phyloP scores from a whole-genome alignment of 2,888 invertebrate species.

The Oligia latruncula region DNA sequence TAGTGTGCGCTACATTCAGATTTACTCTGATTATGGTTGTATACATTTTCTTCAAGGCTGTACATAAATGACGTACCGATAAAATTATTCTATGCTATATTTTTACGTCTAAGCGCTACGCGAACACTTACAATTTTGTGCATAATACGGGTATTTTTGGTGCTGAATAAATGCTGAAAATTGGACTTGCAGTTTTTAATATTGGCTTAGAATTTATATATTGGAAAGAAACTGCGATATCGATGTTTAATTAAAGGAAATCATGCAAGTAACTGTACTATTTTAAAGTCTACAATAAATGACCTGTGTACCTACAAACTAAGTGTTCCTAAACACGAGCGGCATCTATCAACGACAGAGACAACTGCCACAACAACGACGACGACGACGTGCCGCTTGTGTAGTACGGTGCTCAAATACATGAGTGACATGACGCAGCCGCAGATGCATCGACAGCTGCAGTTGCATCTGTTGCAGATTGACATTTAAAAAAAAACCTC shows the following conservation, averaged over 20 bases:
- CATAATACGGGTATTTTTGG: conserved; percentile 51
- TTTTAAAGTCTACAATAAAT: not conserved
- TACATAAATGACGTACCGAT: conserved; percentile 41
- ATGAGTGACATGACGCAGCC: too few species aligned
- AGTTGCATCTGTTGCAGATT: not conserved
- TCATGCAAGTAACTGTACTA: not conserved
- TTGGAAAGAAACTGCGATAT: not conserved
- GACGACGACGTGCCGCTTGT: too few species aligned
- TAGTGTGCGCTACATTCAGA: conserved; percentile 7
- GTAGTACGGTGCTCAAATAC: too few species aligned
- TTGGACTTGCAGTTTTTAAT: conserved; percentile 44
- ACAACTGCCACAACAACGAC: not conserved
- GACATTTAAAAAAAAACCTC: not conserved
- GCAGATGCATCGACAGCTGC: not conserved
- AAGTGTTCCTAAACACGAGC: not conserved
- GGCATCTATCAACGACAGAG: not conserved
- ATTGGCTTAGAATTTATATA: not conserved
- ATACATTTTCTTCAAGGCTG: conserved; percentile 52
- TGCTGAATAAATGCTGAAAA: conserved; percentile 56
- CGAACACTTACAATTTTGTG: conserved; percentile 61
- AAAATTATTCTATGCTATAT: conserved; percentile 53
- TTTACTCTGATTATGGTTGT: conserved; percentile 24
- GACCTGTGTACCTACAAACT: not conserved
- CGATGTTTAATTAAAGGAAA: not conserved
- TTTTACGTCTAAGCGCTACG: conserved; percentile 56